Conservation (phyloP, 2,797 vertebrate species). For the Carcharodon carcharias region DNA sequence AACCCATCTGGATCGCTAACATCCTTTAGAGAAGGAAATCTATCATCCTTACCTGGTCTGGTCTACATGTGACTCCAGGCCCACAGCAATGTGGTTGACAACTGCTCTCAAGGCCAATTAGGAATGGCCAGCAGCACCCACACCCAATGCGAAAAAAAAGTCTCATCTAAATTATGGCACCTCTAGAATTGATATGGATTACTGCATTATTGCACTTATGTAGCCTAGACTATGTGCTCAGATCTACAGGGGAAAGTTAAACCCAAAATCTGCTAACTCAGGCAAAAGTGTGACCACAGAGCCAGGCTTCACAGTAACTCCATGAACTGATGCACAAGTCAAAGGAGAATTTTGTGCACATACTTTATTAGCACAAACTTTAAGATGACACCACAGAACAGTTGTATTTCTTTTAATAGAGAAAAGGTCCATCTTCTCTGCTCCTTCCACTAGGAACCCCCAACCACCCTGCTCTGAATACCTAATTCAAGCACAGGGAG, state of each 20-base stretch:
- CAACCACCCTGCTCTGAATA: neutral
- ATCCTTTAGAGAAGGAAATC: too few species aligned
- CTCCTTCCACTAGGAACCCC: neutral
- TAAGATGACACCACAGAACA: neutral
- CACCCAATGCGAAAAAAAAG: neutral
- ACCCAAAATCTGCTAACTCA: neutral
- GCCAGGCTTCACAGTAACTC: too few species aligned
- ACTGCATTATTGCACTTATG: neutral
- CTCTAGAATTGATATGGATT: neutral
- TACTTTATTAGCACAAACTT: neutral
- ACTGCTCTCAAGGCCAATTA: too few species aligned
- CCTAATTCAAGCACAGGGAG: neutral
- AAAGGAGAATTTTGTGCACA: neutral
- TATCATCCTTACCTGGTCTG: too few species aligned
- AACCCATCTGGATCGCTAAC: too few species aligned
- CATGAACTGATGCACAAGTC: neutral
- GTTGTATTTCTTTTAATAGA: neutral
- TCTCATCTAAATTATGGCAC: neutral
- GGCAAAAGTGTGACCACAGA: neutral
- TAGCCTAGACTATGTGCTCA: neutral
- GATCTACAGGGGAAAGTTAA: neutral
- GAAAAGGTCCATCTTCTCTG: neutral
- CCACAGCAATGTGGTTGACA: too few species aligned
- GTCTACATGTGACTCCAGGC: too few species aligned
- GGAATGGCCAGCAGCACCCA: too few species aligned